Percentiles rank a stretch among this genome's conserved stretches.
Evolutionary conservation across 2,113 vertebrate species (phyloP).

Genomic region (Anas platyrhynchos): DNA sequence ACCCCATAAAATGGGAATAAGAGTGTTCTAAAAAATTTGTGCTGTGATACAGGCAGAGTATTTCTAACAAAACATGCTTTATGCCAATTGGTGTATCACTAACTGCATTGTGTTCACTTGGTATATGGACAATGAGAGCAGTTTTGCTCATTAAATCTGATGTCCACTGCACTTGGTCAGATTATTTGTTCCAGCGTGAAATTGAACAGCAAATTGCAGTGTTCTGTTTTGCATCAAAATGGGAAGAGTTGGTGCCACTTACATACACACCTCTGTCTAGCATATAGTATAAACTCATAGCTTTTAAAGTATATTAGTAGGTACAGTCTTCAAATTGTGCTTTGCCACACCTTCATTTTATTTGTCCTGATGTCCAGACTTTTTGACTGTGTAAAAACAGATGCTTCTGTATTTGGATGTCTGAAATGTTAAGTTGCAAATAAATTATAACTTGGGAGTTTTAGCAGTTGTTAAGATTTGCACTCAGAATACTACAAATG

Average conservation of each 20-base stretch:
- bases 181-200: constrained; percentile 32
- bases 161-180: not conserved
- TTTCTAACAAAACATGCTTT: constrained; percentile 11
- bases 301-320: not conserved
- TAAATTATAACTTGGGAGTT: not conserved
- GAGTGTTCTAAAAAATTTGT: constrained; percentile 31
- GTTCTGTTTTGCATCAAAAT: not conserved
- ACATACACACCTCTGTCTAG: not conserved
- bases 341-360: not conserved
- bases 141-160: constrained; percentile 25
- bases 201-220: not conserved
- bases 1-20: not conserved
- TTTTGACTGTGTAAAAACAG: not conserved
- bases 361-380: not conserved
- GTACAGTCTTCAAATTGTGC: not conserved
- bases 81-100: not conserved
- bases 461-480: not conserved
- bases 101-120: not conserved
- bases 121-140: not conserved
- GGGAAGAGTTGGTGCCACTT: not conserved
- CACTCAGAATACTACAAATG: not conserved
- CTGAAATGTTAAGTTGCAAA: not conserved
- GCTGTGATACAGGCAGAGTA: not conserved
- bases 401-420: not conserved
- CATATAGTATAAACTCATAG: not conserved